Conservation (phyloP, 2,113 vertebrate genomes). For the Apaloderma vittatum region DNA sequence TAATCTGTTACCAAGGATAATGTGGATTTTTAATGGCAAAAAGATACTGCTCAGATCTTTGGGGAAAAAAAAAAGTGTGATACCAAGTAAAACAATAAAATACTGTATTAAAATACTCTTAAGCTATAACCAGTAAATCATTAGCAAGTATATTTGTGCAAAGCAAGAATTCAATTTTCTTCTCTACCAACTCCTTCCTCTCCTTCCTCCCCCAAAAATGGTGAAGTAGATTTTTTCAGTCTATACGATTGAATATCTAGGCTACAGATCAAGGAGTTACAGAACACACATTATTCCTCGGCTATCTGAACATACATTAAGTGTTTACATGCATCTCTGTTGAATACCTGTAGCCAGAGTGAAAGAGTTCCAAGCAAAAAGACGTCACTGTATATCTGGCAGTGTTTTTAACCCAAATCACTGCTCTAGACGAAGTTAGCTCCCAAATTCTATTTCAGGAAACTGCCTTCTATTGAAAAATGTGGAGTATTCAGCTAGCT, state of each 20-base stretch:
- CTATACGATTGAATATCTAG: no score
- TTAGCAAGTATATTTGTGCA: background rate
- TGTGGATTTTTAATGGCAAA: slow-evolving; percentile 27
- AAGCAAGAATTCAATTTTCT: background rate
- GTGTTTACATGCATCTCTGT: background rate
- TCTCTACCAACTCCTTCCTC: background rate
- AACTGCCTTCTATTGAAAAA: slow-evolving; percentile 51
- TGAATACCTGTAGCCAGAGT: background rate
- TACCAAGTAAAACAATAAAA: background rate
- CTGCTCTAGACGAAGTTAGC: slow-evolving; percentile 55
- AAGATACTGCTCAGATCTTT: background rate
- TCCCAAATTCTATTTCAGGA: slow-evolving; percentile 60
- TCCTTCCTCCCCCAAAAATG: background rate
- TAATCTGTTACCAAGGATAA: background rate
- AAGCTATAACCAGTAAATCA: background rate
- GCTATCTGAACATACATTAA: background rate
- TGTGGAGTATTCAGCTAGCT: slow-evolving; percentile 50
- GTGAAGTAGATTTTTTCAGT: background rate
- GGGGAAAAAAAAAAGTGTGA: background rate
- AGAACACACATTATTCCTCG: background rate
- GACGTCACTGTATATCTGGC: background rate
- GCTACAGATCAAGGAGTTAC: background rate
- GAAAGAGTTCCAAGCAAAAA: background rate
- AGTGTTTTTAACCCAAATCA: slow-evolving; percentile 38
- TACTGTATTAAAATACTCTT: background rate